Percentiles rank a stretch among this genome's conserved stretches.
Conservation (phyloP, 2,888 invertebrate genomes). For the Cerastis leucographa region DNA sequence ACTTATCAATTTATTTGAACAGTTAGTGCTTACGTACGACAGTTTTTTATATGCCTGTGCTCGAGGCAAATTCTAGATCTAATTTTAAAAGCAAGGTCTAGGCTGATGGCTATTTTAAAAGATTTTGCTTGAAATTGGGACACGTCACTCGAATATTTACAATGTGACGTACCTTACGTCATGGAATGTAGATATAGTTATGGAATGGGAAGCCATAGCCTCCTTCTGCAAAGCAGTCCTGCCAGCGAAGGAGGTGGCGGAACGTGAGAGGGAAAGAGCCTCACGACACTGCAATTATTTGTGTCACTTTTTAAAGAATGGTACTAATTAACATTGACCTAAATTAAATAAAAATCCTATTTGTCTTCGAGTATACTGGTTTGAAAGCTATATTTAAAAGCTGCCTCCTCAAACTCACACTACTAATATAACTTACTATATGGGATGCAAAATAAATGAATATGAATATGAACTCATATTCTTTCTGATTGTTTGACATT, state of each 20-base stretch:
- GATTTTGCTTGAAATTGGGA: conserved; percentile 13
- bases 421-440: too few relatives aligned
- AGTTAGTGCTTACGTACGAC: not conserved
- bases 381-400: not conserved
- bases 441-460: too few relatives aligned
- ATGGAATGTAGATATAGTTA: too few relatives aligned
- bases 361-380: not conserved
- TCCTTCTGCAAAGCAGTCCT: too few relatives aligned
- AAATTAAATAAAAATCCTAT: not conserved
- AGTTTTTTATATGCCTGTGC: not conserved
- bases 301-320: not conserved
- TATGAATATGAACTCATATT: too few relatives aligned
- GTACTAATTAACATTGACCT: not conserved
- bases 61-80: conserved; percentile 24
- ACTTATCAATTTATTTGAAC: conserved; percentile 10
- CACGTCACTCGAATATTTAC: conserved; percentile 7
- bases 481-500: not conserved
- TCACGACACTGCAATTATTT: not conserved
- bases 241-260: too few relatives aligned
- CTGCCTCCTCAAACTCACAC: not conserved
- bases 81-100: conserved; percentile 49
- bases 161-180: too few relatives aligned
- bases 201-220: too few relatives aligned
- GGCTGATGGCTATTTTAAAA: conserved; percentile 26
- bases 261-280: too few relatives aligned